Evolutionary conservation across 2,888 invertebrate genomes (phyloP).

Genomic region (Drosophila borealis): DNA sequence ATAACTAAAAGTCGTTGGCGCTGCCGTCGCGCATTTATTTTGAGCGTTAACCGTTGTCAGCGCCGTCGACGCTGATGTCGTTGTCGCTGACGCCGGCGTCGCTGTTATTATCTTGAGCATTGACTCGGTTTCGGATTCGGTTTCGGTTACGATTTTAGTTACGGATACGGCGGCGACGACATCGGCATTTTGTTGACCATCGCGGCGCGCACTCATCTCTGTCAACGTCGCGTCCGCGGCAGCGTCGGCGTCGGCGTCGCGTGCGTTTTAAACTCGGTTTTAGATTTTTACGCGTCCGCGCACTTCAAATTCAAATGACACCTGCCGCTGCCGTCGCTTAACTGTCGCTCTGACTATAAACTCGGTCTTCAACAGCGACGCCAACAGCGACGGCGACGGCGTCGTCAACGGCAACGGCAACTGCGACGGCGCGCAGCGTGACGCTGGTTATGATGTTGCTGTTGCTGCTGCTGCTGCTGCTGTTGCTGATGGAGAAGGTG

Average conservation of each 20-base stretch:
- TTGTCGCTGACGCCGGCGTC: constrained; percentile 45
- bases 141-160: constrained; percentile 24
- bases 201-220: constrained; percentile 69
- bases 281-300: constrained; percentile 59
- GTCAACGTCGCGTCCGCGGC: constrained; percentile 18
- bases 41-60: constrained; percentile 66
- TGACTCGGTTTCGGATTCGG: constrained; percentile 57
- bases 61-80: constrained; percentile 32
- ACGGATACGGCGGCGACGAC: constrained; percentile 18
- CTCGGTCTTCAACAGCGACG: constrained; percentile 55
- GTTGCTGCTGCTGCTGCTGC: constrained; percentile 21
- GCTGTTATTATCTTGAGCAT: constrained; percentile 69
- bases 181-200: constrained; percentile 50
- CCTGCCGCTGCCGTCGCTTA: constrained; percentile 78
- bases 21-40: constrained; percentile 77
- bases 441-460: constrained; percentile 28
- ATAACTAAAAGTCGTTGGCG: constrained; percentile 76
- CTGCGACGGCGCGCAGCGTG: constrained; percentile 36
- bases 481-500: constrained; percentile 22
- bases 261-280: constrained; percentile 43
- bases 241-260: constrained; percentile 30
- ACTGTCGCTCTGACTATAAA: constrained; percentile 63
- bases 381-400: constrained; percentile 44
- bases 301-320: constrained; percentile 76
- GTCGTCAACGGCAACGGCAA: constrained; percentile 17